phyloP scores from a whole-genome alignment of 2,113 vertebrate species.

The Eurystomus gularis region DNA sequence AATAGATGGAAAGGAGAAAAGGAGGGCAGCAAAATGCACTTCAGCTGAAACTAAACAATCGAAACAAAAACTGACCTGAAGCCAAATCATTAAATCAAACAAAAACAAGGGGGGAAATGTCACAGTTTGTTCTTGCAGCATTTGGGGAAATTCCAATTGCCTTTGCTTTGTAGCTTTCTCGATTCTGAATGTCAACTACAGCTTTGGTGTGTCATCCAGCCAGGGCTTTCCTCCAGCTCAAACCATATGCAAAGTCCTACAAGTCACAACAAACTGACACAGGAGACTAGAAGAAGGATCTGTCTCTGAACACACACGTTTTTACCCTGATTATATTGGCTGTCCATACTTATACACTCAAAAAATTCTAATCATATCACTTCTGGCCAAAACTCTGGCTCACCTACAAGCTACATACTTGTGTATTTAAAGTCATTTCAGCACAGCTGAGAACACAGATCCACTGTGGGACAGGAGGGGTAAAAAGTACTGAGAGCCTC shows the following conservation, averaged over 20 bases:
- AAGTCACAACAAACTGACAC: background rate
- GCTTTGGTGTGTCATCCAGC: background rate
- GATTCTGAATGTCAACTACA: background rate
- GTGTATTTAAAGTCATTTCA: background rate
- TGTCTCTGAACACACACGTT: background rate
- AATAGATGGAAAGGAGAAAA: background rate
- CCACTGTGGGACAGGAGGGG: background rate
- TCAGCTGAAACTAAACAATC: background rate
- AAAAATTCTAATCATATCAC: background rate
- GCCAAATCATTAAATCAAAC: conserved; percentile 43
- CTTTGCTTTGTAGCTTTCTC: background rate
- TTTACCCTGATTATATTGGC: background rate
- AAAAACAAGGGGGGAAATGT: background rate
- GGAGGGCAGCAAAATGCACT: background rate
- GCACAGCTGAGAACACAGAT: background rate
- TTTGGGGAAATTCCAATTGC: conserved; percentile 1
- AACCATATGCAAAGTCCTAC: background rate
- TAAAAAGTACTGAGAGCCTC: background rate
- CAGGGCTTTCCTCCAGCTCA: background rate
- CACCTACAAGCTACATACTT: background rate
- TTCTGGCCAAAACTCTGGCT: background rate
- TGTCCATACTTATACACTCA: background rate
- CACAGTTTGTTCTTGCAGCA: conserved; percentile 29
- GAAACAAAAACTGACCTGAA: conserved; percentile 8
- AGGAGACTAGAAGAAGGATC: background rate